Evolutionary conservation across 2,113 vertebrate species (phyloP).

Genomic region (Talpa occidentalis): DNA sequence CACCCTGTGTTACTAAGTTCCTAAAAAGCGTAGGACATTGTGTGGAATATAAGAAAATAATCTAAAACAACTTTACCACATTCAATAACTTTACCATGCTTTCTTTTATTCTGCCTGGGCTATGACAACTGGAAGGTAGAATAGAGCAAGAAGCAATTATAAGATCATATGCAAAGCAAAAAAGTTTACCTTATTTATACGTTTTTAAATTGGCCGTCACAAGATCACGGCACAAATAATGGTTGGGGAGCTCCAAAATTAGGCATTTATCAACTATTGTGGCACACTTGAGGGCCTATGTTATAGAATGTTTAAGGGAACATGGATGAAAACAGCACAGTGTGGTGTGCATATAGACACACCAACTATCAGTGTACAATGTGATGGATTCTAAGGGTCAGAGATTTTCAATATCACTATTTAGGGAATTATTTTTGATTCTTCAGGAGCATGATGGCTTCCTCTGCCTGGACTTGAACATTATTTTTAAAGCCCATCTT

Average conservation of each 20-base stretch:
- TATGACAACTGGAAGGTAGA: background rate
- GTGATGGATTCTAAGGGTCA: background rate
- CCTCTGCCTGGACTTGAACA: background rate
- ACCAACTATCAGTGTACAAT: background rate
- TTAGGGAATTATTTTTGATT: background rate
- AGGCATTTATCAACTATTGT: background rate
- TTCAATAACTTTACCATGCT: background rate
- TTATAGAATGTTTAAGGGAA: background rate
- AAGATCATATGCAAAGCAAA: background rate
- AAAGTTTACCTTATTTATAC: background rate
- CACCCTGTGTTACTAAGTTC: background rate
- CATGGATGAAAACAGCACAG: background rate
- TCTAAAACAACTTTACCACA: background rate
- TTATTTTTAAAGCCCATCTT: background rate
- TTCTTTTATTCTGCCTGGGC: no score
- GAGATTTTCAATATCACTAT: background rate
- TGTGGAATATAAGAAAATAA: background rate
- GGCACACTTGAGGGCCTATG: background rate
- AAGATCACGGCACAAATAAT: background rate
- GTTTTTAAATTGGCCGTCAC: background rate
- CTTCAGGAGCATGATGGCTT: background rate
- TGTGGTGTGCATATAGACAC: background rate
- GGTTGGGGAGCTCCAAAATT: background rate
- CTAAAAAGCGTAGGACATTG: background rate
- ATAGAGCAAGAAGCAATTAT: background rate